A percentile compares a stretch with the other conserved stretches of the same genome.
phyloP scores from a whole-genome alignment of 2,888 invertebrate genomes.

The Xestia ashworthii region DNA sequence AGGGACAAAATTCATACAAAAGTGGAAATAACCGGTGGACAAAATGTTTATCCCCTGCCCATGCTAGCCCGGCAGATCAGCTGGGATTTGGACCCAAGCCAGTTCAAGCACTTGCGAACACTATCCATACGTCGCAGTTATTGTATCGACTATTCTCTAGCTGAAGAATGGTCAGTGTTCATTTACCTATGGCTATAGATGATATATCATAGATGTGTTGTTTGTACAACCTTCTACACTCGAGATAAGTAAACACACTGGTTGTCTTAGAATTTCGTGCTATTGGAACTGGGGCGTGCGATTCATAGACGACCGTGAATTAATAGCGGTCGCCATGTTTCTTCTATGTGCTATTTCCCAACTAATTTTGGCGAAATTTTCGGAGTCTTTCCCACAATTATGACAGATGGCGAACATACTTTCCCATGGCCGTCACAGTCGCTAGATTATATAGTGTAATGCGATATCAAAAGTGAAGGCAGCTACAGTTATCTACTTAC shows the following conservation, averaged over 20 bases:
- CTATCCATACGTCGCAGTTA: neutral
- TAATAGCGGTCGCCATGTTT: constrained; percentile 9
- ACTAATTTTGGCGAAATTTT: constrained; percentile 54
- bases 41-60: too few species aligned
- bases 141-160: neutral
- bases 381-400: constrained; percentile 55
- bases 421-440: constrained; percentile 50
- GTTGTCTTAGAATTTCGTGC: neutral
- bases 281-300: constrained; percentile 48
- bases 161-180: neutral
- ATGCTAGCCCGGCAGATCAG: too few species aligned
- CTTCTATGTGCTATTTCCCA: constrained; percentile 47
- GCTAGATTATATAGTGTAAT: constrained; percentile 16
- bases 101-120: neutral
- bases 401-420: constrained; percentile 36
- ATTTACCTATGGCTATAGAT: neutral
- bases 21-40: too few species aligned
- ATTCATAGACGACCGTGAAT: constrained; percentile 34
- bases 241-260: constrained; percentile 20
- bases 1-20: too few species aligned
- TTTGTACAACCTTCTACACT: neutral
- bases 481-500: constrained; percentile 32
- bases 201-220: neutral
- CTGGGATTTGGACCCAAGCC: neutral
- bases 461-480: constrained; percentile 43